Percentiles rank a stretch among this genome's conserved stretches.
These are phyloP conservation scores for Pipra filicauda DNA, from an alignment of 2,113 vertebrate species.

Conservation along the genomic window DNA sequence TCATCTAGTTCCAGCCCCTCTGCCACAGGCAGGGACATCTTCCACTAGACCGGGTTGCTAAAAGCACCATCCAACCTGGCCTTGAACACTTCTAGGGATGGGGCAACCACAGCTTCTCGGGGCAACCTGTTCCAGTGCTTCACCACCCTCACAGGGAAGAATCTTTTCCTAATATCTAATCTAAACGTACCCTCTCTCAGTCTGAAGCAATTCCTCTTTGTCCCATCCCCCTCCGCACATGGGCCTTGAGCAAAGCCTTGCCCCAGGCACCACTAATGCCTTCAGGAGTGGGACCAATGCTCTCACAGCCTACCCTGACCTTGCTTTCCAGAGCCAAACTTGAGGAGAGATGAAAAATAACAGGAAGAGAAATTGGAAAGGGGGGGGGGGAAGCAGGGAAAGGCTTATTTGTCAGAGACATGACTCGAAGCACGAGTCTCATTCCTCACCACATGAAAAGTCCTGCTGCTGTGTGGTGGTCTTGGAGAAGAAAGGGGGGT, in stretches of 20 bases:
- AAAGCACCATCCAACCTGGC: not conserved
- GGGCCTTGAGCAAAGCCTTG: not conserved
- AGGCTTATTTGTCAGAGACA: not conserved
- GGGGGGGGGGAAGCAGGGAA: not conserved
- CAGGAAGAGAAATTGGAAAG: not conserved
- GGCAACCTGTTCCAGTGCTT: not conserved
- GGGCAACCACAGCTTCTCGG: not conserved
- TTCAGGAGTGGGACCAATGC: not conserved
- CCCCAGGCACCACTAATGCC: not conserved
- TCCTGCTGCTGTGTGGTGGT: not conserved
- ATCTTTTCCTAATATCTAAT: not conserved
- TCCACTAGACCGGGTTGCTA: accelerated
- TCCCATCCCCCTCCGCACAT: not conserved
- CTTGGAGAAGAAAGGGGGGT: not conserved
- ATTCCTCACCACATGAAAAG: slow-evolving; percentile 29
- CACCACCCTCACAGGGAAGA: not conserved
- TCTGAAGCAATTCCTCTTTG: not conserved
- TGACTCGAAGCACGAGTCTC: accelerated
- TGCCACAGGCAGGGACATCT: not conserved
- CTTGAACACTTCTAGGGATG: not conserved
- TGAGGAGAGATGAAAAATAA: not conserved
- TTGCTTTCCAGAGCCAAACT: not conserved
- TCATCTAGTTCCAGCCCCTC: not conserved
- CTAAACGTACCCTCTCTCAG: not conserved
- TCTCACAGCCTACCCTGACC: not conserved